These are phyloP conservation scores for Pristionchus maxplancki DNA, from an alignment of 2,888 invertebrate species.

Conservation along the genomic window DNA sequence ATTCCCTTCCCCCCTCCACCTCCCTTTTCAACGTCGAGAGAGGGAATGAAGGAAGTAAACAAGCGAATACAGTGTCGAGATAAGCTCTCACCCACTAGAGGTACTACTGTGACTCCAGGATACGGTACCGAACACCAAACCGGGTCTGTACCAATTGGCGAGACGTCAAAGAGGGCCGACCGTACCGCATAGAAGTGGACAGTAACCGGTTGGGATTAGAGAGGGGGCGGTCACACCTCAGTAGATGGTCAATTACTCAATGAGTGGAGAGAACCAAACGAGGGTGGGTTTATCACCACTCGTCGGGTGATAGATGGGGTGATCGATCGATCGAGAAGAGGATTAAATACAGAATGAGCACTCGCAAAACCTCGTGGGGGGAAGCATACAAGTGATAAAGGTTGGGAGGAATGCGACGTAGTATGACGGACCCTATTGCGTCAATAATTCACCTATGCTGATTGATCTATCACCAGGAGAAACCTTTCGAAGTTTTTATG, in stretches of 20 bases:
- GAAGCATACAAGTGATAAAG: neutral
- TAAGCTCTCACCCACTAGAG: neutral
- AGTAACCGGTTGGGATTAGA: neutral
- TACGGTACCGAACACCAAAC: neutral
- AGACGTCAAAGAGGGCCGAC: neutral
- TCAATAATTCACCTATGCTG: no score
- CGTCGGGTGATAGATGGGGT: neutral
- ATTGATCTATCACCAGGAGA: no score
- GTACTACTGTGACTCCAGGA: neutral
- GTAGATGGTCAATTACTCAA: constrained; percentile 27
- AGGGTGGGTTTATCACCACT: neutral
- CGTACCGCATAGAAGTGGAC: neutral
- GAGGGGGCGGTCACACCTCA: constrained; percentile 15
- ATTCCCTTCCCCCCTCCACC: neutral
- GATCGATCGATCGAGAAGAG: neutral
- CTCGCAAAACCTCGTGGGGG: neutral
- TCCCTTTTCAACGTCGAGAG: neutral
- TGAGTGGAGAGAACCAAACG: neutral
- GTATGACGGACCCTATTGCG: no score
- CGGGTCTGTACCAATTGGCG: neutral
- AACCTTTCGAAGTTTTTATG: no score
- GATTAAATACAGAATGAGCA: constrained; percentile 29
- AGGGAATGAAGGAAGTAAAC: constrained; percentile 4
- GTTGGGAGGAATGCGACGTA: neutral
- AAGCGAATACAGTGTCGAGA: constrained; percentile 22